Conservation (phyloP, 2,888 invertebrate species). For the Oscheius sp. region DNA sequence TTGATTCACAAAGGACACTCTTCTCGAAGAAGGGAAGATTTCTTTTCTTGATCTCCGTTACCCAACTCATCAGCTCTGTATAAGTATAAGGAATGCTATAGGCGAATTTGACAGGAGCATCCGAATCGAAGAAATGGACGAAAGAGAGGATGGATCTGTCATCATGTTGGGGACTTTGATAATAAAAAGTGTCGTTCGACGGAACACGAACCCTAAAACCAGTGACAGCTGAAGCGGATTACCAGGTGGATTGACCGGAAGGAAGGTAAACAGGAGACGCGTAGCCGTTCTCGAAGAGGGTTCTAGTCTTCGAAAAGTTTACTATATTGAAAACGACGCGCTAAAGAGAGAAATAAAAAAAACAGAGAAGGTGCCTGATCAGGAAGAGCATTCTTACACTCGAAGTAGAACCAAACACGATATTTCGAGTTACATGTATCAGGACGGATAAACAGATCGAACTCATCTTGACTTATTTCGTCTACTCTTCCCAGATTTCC, state of each 20-base stretch:
- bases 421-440: constrained; percentile 93
- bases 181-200: constrained; percentile 88
- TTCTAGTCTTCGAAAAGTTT: constrained; percentile 90
- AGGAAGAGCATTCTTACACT: constrained; percentile 73
- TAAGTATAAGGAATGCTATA: constrained; percentile 95
- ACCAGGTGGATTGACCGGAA: constrained; percentile 83
- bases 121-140: constrained; percentile 91
- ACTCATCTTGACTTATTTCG: constrained; percentile 76
- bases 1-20: constrained; percentile 78
- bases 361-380: constrained; percentile 44
- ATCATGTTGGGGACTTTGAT: constrained; percentile 87
- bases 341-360: constrained; percentile 74
- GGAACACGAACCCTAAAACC: constrained; percentile 80
- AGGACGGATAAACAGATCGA: constrained; percentile 92
- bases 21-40: constrained; percentile 77
- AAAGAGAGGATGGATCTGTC: constrained; percentile 90
- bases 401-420: constrained; percentile 97
- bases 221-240: neutral
- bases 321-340: constrained; percentile 95
- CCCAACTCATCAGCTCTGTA: constrained; percentile 84
- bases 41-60: constrained; percentile 80
- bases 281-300: constrained; percentile 87
- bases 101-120: constrained; percentile 90
- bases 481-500: constrained; percentile 64
- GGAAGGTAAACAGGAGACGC: constrained; percentile 89